Conservation (phyloP, 2,888 invertebrate species). For the Noctua janthina region DNA sequence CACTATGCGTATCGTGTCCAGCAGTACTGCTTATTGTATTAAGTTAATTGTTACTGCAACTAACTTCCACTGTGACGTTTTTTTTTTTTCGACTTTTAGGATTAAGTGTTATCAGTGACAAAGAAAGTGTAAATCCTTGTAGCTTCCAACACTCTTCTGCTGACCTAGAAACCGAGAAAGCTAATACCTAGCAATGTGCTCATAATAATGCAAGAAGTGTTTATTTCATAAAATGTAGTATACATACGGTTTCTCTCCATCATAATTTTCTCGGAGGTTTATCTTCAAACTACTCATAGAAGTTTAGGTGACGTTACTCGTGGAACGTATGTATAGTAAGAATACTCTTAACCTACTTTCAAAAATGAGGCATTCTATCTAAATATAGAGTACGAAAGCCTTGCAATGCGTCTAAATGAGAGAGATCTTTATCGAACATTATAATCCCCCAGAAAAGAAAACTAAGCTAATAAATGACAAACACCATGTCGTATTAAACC, state of each 20-base stretch:
- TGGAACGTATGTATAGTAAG: conserved; percentile 19
- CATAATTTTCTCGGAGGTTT: conserved; percentile 25
- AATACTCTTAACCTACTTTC: not conserved
- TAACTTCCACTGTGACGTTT: not conserved
- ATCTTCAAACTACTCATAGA: conserved; percentile 17
- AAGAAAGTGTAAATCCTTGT: not conserved
- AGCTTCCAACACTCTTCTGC: not conserved
- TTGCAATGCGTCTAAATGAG: not conserved
- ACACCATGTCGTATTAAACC: not conserved
- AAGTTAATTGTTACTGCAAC: not conserved
- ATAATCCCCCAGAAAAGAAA: not conserved
- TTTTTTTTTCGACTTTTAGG: too few relatives aligned
- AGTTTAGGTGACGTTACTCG: conserved; percentile 14
- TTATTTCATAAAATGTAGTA: conserved; percentile 25
- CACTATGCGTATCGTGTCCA: too few relatives aligned
- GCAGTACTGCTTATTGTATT: too few relatives aligned
- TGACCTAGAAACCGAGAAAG: conserved; percentile 21
- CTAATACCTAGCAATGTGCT: conserved; percentile 4
- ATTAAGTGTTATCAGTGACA: too few relatives aligned
- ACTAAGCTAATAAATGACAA: not conserved
- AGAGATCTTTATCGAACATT: not conserved
- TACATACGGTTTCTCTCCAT: conserved; percentile 8
- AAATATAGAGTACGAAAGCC: not conserved
- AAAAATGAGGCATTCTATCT: not conserved
- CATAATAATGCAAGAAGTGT: conserved; percentile 27